phyloP scores from a whole-genome alignment of 2,113 vertebrate species.

The Entomyzon cyanotis region DNA sequence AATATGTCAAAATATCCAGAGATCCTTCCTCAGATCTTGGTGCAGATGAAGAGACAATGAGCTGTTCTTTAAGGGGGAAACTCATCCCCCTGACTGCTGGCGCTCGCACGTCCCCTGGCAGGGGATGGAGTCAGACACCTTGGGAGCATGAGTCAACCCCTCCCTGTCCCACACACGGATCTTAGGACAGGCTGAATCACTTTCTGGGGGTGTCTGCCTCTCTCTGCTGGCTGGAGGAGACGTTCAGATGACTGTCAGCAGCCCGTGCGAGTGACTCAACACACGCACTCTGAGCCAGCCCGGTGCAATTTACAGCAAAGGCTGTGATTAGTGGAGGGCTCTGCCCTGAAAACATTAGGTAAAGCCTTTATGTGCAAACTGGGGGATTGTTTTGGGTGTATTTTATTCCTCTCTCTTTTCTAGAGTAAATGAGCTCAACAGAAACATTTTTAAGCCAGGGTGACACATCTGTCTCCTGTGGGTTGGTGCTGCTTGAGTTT shows the following conservation, averaged over 20 bases:
- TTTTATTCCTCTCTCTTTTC: not conserved
- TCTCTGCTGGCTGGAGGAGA: slow-evolving; percentile 15
- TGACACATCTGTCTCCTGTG: slow-evolving; percentile 26
- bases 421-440: slow-evolving; percentile 16
- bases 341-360: not conserved
- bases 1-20: not conserved
- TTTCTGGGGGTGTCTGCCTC: slow-evolving; percentile 61
- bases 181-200: slow-evolving; percentile 63
- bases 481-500: not conserved
- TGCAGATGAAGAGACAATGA: not conserved
- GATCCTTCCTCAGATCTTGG: not conserved
- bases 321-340: not conserved
- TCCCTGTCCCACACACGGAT: slow-evolving; percentile 48
- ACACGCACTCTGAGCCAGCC: not conserved
- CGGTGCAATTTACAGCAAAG: not conserved
- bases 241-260: slow-evolving; percentile 60
- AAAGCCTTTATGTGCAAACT: not conserved
- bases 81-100: slow-evolving; percentile 15
- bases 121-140: slow-evolving; percentile 45
- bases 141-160: slow-evolving; percentile 58
- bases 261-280: slow-evolving; percentile 32
- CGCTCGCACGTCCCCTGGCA: not conserved
- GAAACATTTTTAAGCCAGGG: slow-evolving; percentile 4
- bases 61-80: not conserved
- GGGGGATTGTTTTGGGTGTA: not conserved